phyloP scores from a whole-genome alignment of 2,113 vertebrate genomes.

The Malurus cyaneus region DNA sequence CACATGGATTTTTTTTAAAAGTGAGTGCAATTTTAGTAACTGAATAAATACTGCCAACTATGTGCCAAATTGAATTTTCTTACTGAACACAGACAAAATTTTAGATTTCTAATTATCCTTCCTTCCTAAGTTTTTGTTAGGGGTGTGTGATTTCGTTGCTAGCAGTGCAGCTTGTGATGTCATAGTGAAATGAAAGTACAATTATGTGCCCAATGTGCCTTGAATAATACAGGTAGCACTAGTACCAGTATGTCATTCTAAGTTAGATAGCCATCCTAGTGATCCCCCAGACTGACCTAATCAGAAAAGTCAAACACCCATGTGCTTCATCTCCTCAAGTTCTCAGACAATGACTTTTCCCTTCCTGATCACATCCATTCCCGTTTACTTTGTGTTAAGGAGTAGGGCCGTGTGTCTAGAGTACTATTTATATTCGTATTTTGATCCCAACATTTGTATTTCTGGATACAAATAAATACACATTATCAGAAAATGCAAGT shows the following conservation, averaged over 20 bases:
- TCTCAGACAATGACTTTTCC: not conserved
- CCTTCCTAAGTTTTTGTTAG: constrained; percentile 20
- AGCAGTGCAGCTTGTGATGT: constrained; percentile 66
- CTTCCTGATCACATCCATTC: not conserved
- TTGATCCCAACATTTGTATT: constrained; percentile 79
- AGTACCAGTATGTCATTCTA: constrained; percentile 62
- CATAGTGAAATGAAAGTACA: constrained; percentile 73
- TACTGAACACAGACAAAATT: not conserved
- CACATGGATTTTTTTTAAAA: not conserved
- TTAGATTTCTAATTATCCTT: constrained; percentile 46
- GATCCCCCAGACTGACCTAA: constrained; percentile 1
- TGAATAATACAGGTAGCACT: constrained; percentile 71
- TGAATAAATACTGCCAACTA: constrained; percentile 17
- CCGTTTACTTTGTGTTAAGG: constrained; percentile 62
- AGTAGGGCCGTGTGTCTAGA: constrained; percentile 64
- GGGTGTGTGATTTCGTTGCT: constrained; percentile 52
- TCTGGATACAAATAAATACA: constrained; percentile 78
- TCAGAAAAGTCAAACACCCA: constrained; percentile 1
- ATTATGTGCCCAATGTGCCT: constrained; percentile 76
- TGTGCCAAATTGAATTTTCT: constrained; percentile 36
- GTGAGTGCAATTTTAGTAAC: not conserved
- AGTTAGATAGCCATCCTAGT: constrained; percentile 62
- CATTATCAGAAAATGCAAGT: constrained; percentile 71
- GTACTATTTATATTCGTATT: constrained; percentile 77
- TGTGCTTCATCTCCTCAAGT: constrained; percentile 32